Conservation (phyloP, 1,140 invertebrate genomes). For the Ostrea edulis region DNA sequence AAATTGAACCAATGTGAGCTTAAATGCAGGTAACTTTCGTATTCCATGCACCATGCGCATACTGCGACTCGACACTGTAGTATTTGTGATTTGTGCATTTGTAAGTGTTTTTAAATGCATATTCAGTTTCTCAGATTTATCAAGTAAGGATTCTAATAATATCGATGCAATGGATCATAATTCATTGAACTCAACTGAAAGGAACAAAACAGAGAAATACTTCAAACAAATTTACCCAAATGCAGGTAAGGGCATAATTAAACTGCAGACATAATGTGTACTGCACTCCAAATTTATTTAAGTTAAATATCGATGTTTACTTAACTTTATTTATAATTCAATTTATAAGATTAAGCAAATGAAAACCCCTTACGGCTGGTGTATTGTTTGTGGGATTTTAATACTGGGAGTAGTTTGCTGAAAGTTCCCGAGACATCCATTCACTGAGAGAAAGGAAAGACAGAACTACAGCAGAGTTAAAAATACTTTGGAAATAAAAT, state of each 20-base stretch:
- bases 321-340: constrained; percentile 40
- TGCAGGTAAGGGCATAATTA: background rate
- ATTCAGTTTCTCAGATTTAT: constrained; percentile 6
- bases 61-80: background rate
- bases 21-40: constrained; percentile 31
- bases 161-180: constrained; percentile 21
- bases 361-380: constrained; percentile 18
- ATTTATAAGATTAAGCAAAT: constrained; percentile 36
- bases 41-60: constrained; percentile 25
- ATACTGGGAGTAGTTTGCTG: background rate
- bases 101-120: constrained; percentile 37
- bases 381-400: constrained; percentile 25
- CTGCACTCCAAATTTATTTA: constrained; percentile 24
- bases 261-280: background rate
- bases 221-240: constrained; percentile 13
- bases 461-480: background rate
- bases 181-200: background rate
- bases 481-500: background rate
- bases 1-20: constrained; percentile 5
- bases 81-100: constrained; percentile 37
- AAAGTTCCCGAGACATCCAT: background rate
- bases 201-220: background rate
- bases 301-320: constrained; percentile 37
- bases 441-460: background rate
- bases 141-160: constrained; percentile 25